Base-by-base conservation (phyloP, 2,797 vertebrate genomes). In the Lithobates pipiens region DNA sequence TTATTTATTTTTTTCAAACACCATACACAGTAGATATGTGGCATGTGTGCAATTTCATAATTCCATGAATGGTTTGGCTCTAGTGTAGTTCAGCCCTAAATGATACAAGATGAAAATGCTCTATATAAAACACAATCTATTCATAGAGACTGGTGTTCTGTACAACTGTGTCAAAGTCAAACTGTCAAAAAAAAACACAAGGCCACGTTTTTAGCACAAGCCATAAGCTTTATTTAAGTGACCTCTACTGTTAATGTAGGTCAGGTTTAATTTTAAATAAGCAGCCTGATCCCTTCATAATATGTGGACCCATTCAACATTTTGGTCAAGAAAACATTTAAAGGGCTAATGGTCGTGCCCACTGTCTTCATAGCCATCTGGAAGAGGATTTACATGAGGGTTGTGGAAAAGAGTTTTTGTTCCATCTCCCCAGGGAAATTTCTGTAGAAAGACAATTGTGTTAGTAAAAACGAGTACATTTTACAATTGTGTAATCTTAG, bases 381-480 rank as follows among this genome's bases (percentile, higher is more conserved):
- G 98, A 76, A 99, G 97, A 29, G 97, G 3, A 4, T 99, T 99
- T 87, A 90, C 0, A 0, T 95, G 96, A 0, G 95, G 0, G 83
- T 99, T 99, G 93, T 99, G 98, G 93, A 99, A 99, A 3, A 99
- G 92, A 18, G 71, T 85, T 88, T 96, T 96, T 90, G 91, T 95
- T 44, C 98, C 98, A 29, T 99, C 97, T 82, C 98, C 97, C 98
- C 98, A 99, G 1, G 98, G 98, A 83, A 99, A 99, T 87, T 94
- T 96, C 98, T 99, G 93, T 77, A 63, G 75, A 90, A 82, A 79
- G 50, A 92, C 92, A 70, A 69, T 21, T 5, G 32, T 2, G 5
- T 27, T 3, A 36, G 25, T 6, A 67, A 67, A 44, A 65, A 61
- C 18, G 0, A 23, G 8, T 1, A 18, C 3, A 61, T 61, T 39